Evolutionary conservation across 2,888 invertebrate genomes (phyloP).

Genomic region (Dendrolimus houi): DNA sequence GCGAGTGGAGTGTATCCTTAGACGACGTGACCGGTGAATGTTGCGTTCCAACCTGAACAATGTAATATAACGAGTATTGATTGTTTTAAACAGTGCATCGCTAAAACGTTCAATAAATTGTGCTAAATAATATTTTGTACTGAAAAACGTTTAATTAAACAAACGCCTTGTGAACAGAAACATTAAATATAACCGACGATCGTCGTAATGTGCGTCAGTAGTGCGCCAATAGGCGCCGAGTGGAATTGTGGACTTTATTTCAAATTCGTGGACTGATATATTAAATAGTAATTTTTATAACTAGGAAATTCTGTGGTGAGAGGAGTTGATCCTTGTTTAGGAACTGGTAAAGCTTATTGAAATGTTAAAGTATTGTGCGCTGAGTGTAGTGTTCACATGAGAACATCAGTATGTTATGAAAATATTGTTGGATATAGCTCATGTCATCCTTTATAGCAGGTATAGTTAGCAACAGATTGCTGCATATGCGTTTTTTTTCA

Average conservation of each 20-base stretch:
- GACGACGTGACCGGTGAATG: constrained; percentile 38
- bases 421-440: constrained; percentile 11
- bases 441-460: constrained; percentile 21
- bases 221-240: constrained; percentile 42
- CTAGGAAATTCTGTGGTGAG: constrained; percentile 73
- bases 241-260: constrained; percentile 73
- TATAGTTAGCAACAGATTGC: too few relatives aligned
- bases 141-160: constrained; percentile 67
- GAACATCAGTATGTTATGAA: constrained; percentile 42
- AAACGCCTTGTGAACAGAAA: constrained; percentile 71
- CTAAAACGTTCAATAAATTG: constrained; percentile 72
- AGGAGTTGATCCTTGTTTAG: constrained; percentile 68
- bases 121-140: constrained; percentile 70
- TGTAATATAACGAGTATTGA: constrained; percentile 60
- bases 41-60: constrained; percentile 62
- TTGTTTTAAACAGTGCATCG: constrained; percentile 74
- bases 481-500: too few relatives aligned
- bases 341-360: constrained; percentile 53
- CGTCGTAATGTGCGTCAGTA: constrained; percentile 42
- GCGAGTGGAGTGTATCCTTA: constrained; percentile 40
- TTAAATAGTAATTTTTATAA: constrained; percentile 69
- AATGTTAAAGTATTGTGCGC: constrained; percentile 38
- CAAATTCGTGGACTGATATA: constrained; percentile 72
- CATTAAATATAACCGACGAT: constrained; percentile 51
- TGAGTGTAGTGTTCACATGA: constrained; percentile 47